phyloP scores from a whole-genome alignment of 2,888 invertebrate species.

The Drosophila mercatorum region DNA sequence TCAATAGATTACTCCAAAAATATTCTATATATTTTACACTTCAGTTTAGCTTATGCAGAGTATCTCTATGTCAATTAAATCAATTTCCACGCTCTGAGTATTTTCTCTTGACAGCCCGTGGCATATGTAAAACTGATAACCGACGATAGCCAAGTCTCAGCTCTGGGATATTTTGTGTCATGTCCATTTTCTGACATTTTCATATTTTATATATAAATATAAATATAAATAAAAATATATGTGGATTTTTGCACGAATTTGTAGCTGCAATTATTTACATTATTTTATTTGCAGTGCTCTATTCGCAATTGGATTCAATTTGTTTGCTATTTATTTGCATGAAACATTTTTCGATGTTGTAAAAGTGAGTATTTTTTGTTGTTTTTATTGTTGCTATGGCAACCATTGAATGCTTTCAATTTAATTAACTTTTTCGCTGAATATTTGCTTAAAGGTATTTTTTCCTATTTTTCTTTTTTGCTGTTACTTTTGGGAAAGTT shows the following conservation, averaged over 20 bases:
- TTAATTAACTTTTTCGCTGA: conserved; percentile 67
- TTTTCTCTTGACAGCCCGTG: background rate
- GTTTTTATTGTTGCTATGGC: conserved; percentile 20
- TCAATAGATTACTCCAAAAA: too few relatives aligned
- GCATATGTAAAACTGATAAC: conserved; percentile 8
- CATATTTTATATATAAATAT: conserved; percentile 5
- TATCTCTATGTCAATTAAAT: background rate
- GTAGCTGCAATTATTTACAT: conserved; percentile 19
- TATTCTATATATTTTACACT: background rate
- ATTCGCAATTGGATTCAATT: conserved; percentile 17
- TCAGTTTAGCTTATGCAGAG: background rate
- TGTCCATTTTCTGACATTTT: conserved; percentile 8
- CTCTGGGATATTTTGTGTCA: conserved; percentile 32
- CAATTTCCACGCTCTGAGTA: too few relatives aligned
- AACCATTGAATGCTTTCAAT: conserved; percentile 67
- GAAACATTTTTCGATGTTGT: conserved; percentile 32
- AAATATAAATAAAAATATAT: background rate
- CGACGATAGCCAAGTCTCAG: conserved; percentile 1
- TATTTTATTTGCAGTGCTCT: conserved; percentile 16
- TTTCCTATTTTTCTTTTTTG: background rate
- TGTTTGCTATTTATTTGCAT: conserved; percentile 32
- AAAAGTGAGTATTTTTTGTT: conserved; percentile 1
- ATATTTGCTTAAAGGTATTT: conserved; percentile 29
- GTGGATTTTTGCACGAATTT: background rate
- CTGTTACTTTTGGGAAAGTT: conserved; percentile 12